A percentile compares a stretch with the other conserved stretches of the same genome.
These are phyloP conservation scores for Batillaria attramentaria DNA, from an alignment of 1,140 invertebrate genomes.

Conservation along the genomic window DNA sequence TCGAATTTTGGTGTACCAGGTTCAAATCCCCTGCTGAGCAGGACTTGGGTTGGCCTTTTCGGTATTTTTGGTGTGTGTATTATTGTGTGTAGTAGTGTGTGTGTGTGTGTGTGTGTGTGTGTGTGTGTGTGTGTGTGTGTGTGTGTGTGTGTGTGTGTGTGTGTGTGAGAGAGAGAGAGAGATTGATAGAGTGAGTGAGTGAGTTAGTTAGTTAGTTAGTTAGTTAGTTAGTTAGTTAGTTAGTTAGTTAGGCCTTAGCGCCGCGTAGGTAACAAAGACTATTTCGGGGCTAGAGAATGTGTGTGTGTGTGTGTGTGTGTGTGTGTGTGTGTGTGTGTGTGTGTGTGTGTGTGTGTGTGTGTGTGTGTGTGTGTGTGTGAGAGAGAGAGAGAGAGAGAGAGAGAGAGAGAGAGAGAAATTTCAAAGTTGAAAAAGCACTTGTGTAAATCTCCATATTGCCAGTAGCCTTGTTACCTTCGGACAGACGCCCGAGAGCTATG, in stretches of 20 bases:
- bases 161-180: neutral
- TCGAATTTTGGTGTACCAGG: neutral
- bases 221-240: no score
- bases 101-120: neutral
- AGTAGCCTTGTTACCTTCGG: no score
- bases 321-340: neutral
- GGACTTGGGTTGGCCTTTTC: neutral
- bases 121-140: constrained; percentile 7
- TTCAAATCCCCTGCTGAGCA: neutral
- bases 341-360: neutral
- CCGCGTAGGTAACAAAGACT: no score
- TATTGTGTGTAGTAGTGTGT: neutral
- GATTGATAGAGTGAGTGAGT: no score
- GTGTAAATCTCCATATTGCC: no score
- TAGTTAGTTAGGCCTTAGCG: no score
- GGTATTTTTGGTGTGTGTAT: constrained; percentile 7
- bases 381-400: no score
- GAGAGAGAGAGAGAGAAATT: no score
- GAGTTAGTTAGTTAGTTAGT: no score
- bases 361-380: neutral
- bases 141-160: neutral
- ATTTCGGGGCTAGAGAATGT: no score
- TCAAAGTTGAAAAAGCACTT: no score
- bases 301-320: neutral
- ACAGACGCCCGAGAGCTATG: no score